Evolutionary conservation across 2,113 vertebrate species (phyloP), one percentile per base, ranked within the genome.

Genomic region (Eubucco bourcierii): DNA sequence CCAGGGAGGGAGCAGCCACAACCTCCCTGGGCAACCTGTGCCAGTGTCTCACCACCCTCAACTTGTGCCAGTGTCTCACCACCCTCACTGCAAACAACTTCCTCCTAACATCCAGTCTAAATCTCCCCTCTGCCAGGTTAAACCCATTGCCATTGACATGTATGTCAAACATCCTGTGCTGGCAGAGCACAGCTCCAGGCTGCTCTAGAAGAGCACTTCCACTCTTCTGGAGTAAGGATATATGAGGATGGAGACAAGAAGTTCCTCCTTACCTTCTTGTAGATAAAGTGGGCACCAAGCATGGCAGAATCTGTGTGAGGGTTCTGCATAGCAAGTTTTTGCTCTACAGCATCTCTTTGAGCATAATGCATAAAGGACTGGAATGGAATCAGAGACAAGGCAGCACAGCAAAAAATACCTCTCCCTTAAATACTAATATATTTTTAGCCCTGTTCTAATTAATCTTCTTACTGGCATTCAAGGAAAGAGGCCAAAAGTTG

Each of bases 361-460:
- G 58, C 44, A 67, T 31, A 95, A 41, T 0, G 3, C 47, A 37
- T 8, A 78, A 64, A 60, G 76, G 68, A 74, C 6, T 60, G 33
- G 41, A 47, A 39, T 39, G 41, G 58, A 88, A 17, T 58, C 68
- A 74, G 53, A 86, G 53, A 88, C 1, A 3, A 80, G 23, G 29
- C 24, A 90, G 61, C 47, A 71, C 56, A 67, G 47, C 18, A 17
- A 41, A 88, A 64, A 47, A 78, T 9, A 0, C 1, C 41, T 53
- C 16, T 86, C 50, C n/a, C 24, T 84, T 90, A 81, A 89, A 87
- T 39, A 47, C 53, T 4, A 82, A 84, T 15, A 65, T 19, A 75
- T 81, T 92, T 95, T 92, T 76, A 92, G 74, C 39, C 33, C 75
- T 80, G 18, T 59, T 92, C 59, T 81, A 87, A 89, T 84, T 94